Base-by-base conservation (phyloP, 2,888 invertebrate genomes). In the Diadegma fenestrale region DNA sequence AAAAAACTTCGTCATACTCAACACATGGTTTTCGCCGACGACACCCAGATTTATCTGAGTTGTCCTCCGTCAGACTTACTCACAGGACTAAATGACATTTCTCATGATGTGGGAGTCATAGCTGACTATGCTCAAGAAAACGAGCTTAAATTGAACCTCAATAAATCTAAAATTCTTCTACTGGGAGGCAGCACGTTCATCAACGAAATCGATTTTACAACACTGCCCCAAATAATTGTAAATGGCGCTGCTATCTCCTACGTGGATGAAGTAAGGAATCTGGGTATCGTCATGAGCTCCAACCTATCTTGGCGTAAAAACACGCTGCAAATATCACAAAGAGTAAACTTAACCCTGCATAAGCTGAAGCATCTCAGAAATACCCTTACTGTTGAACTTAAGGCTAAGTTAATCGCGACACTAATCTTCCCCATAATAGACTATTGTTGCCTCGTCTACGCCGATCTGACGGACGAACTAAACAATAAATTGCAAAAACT, bases 401-500 rank as follows among this genome's bases (percentile, higher is more conserved):
- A 76, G 2, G 48, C 7, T 14, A 51, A 76, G 22, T 58, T 84
- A 30, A 58, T 85, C 7, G 2, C 64, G 8, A 26, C 84, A 3
- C 51, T 77, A 0, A 77, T 85, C 22, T 79, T 79, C n/a, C 75
- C 85, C 0, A 45, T 63, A 17, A 37, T 80, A 10, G 80, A 82
- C 41, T 80, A 82, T 22, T 85, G 80, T 30, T 75, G 69, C 48
- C 14, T 69, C 17, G 79, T 73, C 8, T 85, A 71, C 48, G 54
- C 68, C 37, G 82, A 79, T 43, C 6, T 79, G 12, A 69, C 75
- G 4, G 61, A 19, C 2, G 80, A 80, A 5, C 51, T 72, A 1
- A 51, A 86, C 22, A 33, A 75, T 2, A 79, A 69, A n/a, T 68
- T 85, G 6, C 79, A 85, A 19, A 63, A 48, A 4, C 76, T 82